Conservation (phyloP, 2,888 invertebrate species). For the Drosophila colorata region DNA sequence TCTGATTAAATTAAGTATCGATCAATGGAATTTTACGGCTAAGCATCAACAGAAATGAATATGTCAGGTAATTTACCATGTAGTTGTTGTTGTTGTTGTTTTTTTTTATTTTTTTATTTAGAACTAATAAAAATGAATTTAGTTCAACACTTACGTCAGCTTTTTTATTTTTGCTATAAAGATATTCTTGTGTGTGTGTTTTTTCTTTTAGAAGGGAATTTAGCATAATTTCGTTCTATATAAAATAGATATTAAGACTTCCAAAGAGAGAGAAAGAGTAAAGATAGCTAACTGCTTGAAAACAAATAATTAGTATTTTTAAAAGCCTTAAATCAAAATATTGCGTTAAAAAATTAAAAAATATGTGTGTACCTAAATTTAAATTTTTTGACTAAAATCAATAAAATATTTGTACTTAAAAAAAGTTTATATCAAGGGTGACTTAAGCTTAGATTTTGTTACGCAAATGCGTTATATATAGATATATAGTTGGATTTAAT, state of each 20-base stretch:
- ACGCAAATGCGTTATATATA: constrained; percentile 29
- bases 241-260: constrained; percentile 62
- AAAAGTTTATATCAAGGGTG: constrained; percentile 40
- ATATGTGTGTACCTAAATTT: constrained; percentile 45
- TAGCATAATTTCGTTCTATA: constrained; percentile 83
- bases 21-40: constrained; percentile 72
- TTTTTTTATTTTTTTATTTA: constrained; percentile 30
- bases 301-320: constrained; percentile 56
- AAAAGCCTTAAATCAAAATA: constrained; percentile 63
- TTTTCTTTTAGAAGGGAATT: constrained; percentile 63
- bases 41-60: constrained; percentile 49
- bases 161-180: constrained; percentile 67
- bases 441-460: constrained; percentile 44
- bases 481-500: constrained; percentile 30
- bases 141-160: constrained; percentile 81
- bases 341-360: constrained; percentile 39
- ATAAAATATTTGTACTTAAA: constrained; percentile 28
- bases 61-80: constrained; percentile 49
- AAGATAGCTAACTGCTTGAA: constrained; percentile 66
- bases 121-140: constrained; percentile 73
- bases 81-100: constrained; percentile 24
- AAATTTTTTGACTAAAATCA: constrained; percentile 34
- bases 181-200: constrained; percentile 55
- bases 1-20: constrained; percentile 14
- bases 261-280: constrained; percentile 59